Evolutionary conservation across 2,113 vertebrate species (phyloP), one percentile per base, ranked within the genome.

Genomic region (Natator depressus): DNA sequence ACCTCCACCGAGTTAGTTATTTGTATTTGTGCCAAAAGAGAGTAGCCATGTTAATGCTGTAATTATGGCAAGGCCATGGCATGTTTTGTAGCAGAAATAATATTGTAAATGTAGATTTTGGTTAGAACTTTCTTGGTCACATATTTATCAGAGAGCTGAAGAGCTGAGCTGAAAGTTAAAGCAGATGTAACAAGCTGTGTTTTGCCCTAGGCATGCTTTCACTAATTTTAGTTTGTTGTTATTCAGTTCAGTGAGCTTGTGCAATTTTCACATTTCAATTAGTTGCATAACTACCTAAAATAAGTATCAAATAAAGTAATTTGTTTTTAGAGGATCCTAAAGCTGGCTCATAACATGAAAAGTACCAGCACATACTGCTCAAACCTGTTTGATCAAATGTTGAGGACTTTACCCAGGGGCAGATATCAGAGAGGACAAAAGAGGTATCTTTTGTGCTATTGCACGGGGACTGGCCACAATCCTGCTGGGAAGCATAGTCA

Each of bases 201-300:
- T 93, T 95, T 91, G 91, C 94, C 92, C 7, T 27, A 90, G 93
- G 93, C 93, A 92, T 53, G 10, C 46, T 94, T 97, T 88, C 91
- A 87, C 53, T 85, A 82, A 95, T 93, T 96, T 95, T 94, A 72
- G n/a, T 85, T 95, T 93, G 88, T 89, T 95, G 84, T 95, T 91
- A 94, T 91, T 86, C 94, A 95, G 90, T 97, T 95, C 89, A 89
- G 75, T 93, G 93, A 96, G 65, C 72, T 95, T 91, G 83, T 55
- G 95, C 25, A 89, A 91, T 65, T 95, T 92, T 93, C 94, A 91
- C 75, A 78, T 96, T 97, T 93, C 93, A 88, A 89, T 97, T 94
- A 93, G 89, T 96, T 96, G 88, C 82, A 79, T 89, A 93, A 94
- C 88, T 94, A 83, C 80, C 51, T 89, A 95, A 95, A 91, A 92